Base-by-base conservation (phyloP, 2,888 invertebrate species). In the Drosophila kuntzei region DNA sequence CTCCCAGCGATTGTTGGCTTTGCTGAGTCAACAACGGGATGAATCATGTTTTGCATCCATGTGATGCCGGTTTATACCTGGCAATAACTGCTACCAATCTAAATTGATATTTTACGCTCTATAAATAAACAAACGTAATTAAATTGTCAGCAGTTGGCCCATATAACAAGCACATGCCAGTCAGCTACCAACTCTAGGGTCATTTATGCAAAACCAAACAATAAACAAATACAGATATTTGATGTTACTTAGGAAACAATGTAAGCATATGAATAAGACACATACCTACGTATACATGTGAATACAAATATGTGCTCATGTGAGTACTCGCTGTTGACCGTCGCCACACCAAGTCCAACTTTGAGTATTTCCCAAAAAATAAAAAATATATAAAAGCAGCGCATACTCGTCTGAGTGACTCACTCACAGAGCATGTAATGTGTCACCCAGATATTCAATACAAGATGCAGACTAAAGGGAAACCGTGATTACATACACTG, bases 291-390 rank as follows among this genome's bases (percentile, higher is more conserved):
- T 27, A 2, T 8, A 39, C 12, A 9, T 39, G 11, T 36, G 29
- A 14, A 16, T 25, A 18, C 7, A 14, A 18, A 32, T 39, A 6
- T 12, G n/a, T 50, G 43, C 18, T 44, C 20, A 25, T 11, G 9
- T 27, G 27, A 49, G 34, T 36, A 32, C 9, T 14, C 22, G 29
- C 49, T 58, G 20, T 32, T 36, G 39, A 75, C 60, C 70, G 59
- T 50, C 47, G 44, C 47, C 18, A 58, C 43, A 32, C 43, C 50
- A 71, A 54, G 29, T 44, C 34, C 18, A 43, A 41, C 36, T 32
- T 53, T 36, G 25, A 68, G 69, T 74, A 61, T 69, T 80, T 80
- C 60, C 84, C 71, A 57, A 74, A 61, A 78, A 47, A 11, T 11
- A 27, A 27, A 7, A 7, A 9, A 27, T n/a, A n/a, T n/a, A 8